Evolutionary conservation across 2,888 invertebrate genomes (phyloP).

Genomic region (Kuschelorhynchus macadamiae): DNA sequence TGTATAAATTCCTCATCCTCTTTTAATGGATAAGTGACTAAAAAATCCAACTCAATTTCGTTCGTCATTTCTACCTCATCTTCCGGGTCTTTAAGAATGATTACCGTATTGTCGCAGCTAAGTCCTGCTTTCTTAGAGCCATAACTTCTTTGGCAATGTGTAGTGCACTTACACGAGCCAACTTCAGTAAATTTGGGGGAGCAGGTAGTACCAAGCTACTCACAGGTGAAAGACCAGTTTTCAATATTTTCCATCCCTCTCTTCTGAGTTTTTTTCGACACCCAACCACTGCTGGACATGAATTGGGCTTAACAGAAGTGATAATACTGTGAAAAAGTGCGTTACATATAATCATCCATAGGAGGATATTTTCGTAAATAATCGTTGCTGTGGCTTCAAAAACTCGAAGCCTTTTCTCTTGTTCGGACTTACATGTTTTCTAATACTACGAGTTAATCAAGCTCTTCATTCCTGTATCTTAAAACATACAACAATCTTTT

Average conservation of each 20-base stretch:
- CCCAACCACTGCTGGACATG: slow-evolving; percentile 9
- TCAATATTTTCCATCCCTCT: not conserved
- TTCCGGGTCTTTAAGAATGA: slow-evolving; percentile 14
- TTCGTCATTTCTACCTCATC: slow-evolving; percentile 22
- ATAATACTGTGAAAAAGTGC: not conserved
- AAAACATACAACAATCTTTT: too few relatives aligned
- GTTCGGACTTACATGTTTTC: too few relatives aligned
- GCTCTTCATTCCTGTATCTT: not conserved
- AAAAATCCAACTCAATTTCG: slow-evolving; percentile 15
- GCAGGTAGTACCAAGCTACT: slow-evolving; percentile 17
- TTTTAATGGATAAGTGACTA: slow-evolving; percentile 1
- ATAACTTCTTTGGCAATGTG: slow-evolving; percentile 21
- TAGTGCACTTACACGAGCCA: slow-evolving; percentile 8
- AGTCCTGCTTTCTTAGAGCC: slow-evolving; percentile 15
- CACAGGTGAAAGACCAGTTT: slow-evolving; percentile 3
- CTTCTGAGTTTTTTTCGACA: slow-evolving; percentile 8
- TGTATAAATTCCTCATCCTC: slow-evolving; percentile 21
- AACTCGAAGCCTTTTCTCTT: too few relatives aligned
- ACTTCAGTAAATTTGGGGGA: not conserved
- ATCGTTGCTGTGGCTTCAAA: not conserved
- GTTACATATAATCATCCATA: too few relatives aligned
- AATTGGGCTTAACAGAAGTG: not conserved
- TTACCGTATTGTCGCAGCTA: slow-evolving; percentile 16
- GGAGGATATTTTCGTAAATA: not conserved
- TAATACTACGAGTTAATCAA: too few relatives aligned